Conservation (phyloP, 2,888 invertebrate species). For the Drosophila infuscata region DNA sequence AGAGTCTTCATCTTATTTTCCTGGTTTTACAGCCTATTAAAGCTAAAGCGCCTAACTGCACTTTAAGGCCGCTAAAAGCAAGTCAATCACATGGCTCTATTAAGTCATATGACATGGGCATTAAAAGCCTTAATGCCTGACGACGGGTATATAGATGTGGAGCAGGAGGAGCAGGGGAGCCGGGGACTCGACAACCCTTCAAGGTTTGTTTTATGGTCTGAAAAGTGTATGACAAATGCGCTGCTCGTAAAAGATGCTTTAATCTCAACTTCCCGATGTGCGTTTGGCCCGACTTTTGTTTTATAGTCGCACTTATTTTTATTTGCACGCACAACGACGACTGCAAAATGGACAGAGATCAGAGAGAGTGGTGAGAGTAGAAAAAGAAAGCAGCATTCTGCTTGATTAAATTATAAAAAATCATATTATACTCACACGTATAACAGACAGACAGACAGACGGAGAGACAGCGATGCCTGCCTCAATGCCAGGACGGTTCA, state of each 20-base stretch:
- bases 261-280: conserved; percentile 61
- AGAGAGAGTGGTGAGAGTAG: neutral
- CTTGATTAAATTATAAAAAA: conserved; percentile 81
- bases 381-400: conserved; percentile 51
- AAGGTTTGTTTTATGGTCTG: conserved; percentile 62
- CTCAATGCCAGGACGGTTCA: conserved; percentile 9
- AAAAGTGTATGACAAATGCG: conserved; percentile 78
- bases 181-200: conserved; percentile 39
- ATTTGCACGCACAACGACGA: conserved; percentile 40
- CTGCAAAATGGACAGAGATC: conserved; percentile 39
- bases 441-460: neutral
- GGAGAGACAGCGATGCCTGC: conserved; percentile 6
- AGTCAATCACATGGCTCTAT: conserved; percentile 31
- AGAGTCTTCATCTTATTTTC: neutral
- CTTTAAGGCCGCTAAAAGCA: conserved; percentile 16
- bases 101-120: conserved; percentile 31
- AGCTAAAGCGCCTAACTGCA: neutral
- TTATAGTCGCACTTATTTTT: conserved; percentile 75
- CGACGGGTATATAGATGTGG: neutral
- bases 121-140: conserved; percentile 12
- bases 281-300: conserved; percentile 64
- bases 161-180: no score
- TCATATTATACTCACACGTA: conserved; percentile 65
- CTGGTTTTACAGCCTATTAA: neutral
- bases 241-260: conserved; percentile 67